Evolutionary conservation across 1,140 invertebrate genomes (phyloP).

Genomic region (Eulimnadia texana): DNA sequence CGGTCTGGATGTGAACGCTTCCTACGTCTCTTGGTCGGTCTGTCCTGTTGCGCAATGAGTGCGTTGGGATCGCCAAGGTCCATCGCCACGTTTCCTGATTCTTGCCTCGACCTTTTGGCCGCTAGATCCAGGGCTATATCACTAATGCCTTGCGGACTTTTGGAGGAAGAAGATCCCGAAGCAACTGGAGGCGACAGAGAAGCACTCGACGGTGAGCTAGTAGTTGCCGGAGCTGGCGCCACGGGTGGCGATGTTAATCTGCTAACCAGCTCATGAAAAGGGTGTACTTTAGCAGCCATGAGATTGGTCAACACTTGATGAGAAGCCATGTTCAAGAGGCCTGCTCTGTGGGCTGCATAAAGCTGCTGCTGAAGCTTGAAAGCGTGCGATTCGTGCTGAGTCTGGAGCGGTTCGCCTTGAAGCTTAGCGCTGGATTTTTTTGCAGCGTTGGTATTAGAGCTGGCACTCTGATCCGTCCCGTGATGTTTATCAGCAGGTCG

Average conservation of each 20-base stretch:
- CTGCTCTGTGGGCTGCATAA: neutral
- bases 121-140: conserved; percentile 9
- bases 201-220: neutral
- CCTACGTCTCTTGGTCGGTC: neutral
- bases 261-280: too few species aligned
- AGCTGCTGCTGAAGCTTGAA: neutral
- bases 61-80: too few species aligned
- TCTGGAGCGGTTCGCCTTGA: too few species aligned
- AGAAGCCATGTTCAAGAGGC: neutral
- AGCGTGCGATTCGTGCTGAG: too few species aligned
- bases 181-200: neutral
- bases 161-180: too few species aligned
- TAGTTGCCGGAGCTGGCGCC: neutral
- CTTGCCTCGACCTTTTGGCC: neutral
- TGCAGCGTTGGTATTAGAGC: too few species aligned
- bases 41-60: neutral
- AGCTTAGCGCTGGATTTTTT: too few species aligned
- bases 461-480: too few species aligned
- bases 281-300: too few species aligned
- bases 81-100: neutral
- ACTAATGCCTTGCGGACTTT: conserved; percentile 2
- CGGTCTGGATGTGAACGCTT: conserved; percentile 9
- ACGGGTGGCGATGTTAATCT: too few species aligned
- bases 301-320: neutral
- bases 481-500: too few species aligned